Evolutionary conservation across 2,113 vertebrate genomes (phyloP), one percentile per base, ranked within the genome.

Genomic region (Nicator chloris): DNA sequence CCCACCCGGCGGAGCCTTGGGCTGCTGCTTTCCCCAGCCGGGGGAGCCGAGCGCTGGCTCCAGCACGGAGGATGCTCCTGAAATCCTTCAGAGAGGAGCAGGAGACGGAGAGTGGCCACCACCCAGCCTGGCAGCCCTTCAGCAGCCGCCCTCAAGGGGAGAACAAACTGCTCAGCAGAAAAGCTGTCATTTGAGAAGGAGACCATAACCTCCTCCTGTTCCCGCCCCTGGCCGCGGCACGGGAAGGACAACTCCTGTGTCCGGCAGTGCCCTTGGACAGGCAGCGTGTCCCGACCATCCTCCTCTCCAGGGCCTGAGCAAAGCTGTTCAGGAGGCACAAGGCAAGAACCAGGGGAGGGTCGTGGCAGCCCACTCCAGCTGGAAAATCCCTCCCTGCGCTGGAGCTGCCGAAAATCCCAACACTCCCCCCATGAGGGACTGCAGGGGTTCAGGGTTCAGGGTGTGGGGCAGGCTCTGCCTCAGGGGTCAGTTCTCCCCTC

Each of bases 151-250:
- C 64, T 88, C 80, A 40, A 37, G 51, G 80, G 71, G 40, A 89
- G 75, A 92, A 89, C 72, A 27, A 54, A 22, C 12, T 1, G 53
- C 65, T 95, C 93, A 92, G 86, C 93, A 85, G 73, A 95, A 96
- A 86, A 85, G 15, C 65, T 69, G 89, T 68, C 75, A 92, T 72
- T 75, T 49, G 89, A 92, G 78, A 92, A 60, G 79, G 65, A 69
- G 72, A 84, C 17, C 20, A 20, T 21, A 42, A 51, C 81, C 56
- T 89, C 42, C 72, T 71, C 89, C 69, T 10, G 54, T 11, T 57
- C 40, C 68, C n/a, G n/a, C 30, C 24, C 8, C 57, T 5, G 5
- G 53, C 86, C 7, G 4, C 60, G 42, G 86, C 47, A 42, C 21
- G 16, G 50, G 47, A 89, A 86, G 82, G 84, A 78, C 81, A 63